These are phyloP conservation scores for Gila orcuttii DNA, from an alignment of 2,113 vertebrate genomes.

Conservation along the genomic window DNA sequence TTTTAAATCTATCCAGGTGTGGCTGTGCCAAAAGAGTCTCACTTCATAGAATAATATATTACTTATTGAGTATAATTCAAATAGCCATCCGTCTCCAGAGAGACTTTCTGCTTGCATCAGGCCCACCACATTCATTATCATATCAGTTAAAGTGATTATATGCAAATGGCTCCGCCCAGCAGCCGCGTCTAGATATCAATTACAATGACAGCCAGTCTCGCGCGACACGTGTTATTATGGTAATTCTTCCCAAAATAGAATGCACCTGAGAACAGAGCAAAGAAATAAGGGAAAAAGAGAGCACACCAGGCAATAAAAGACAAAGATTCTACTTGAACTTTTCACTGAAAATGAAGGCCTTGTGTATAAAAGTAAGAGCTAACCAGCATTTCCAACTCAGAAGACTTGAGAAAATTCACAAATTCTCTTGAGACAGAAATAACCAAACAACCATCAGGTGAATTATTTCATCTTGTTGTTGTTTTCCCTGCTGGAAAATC, in stretches of 20 bases:
- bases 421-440: conserved; percentile 19
- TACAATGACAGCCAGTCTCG: conserved; percentile 69
- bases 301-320: neutral
- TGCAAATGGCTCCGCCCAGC: conserved; percentile 78
- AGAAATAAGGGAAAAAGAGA: conserved; percentile 35
- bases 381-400: neutral
- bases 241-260: conserved; percentile 69
- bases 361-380: neutral
- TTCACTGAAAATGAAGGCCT: neutral
- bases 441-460: neutral
- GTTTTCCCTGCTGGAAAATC: conserved; percentile 4
- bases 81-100: conserved; percentile 72
- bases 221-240: conserved; percentile 70
- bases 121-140: conserved; percentile 77
- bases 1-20: conserved; percentile 49
- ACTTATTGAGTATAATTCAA: conserved; percentile 78
- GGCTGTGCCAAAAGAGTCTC: conserved; percentile 22
- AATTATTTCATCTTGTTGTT: conserved; percentile 7
- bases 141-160: conserved; percentile 81
- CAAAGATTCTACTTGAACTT: conserved; percentile 19
- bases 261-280: conserved; percentile 64
- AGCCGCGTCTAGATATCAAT: conserved; percentile 76
- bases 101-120: conserved; percentile 75
- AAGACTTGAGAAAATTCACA: too few relatives aligned
- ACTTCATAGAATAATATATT: conserved; percentile 71